Evolutionary conservation across 2,888 invertebrate species (phyloP).

Genomic region (Stenotaenia linearis): DNA sequence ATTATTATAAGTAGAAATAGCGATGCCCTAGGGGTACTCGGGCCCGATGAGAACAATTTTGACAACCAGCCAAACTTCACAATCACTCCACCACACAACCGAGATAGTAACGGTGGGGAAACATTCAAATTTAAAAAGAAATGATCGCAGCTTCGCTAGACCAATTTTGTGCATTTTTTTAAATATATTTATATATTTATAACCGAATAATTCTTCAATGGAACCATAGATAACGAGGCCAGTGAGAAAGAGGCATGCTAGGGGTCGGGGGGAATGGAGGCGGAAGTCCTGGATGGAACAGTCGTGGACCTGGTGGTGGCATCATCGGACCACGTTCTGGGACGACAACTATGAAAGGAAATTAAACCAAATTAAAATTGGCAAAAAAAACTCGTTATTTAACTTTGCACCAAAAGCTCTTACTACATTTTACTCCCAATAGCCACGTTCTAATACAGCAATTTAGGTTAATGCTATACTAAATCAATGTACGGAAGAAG

Average conservation of each 20-base stretch:
- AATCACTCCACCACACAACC: neutral
- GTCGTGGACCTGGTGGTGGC: neutral
- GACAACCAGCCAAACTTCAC: neutral
- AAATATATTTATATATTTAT: neutral
- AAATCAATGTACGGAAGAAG: no score
- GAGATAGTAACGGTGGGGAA: neutral
- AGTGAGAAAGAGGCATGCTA: neutral
- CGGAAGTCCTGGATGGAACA: constrained; percentile 9
- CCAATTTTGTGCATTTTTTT: neutral
- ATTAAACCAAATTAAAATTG: neutral
- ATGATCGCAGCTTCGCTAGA: neutral
- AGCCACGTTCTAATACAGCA: no score
- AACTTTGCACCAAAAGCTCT: neutral
- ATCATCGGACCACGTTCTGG: neutral
- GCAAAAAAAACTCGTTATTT: neutral
- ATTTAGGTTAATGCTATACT: no score
- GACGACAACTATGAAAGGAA: neutral
- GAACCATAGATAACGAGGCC: neutral
- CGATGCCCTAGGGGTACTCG: constrained; percentile 4
- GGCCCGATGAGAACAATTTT: neutral
- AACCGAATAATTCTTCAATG: neutral
- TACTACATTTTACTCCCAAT: no score
- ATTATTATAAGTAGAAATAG: constrained; percentile 4
- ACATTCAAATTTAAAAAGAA: constrained; percentile 4
- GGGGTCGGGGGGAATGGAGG: constrained; percentile 4